Base-by-base conservation (phyloP, 2,888 invertebrate genomes). In the Drosophila histrio region DNA sequence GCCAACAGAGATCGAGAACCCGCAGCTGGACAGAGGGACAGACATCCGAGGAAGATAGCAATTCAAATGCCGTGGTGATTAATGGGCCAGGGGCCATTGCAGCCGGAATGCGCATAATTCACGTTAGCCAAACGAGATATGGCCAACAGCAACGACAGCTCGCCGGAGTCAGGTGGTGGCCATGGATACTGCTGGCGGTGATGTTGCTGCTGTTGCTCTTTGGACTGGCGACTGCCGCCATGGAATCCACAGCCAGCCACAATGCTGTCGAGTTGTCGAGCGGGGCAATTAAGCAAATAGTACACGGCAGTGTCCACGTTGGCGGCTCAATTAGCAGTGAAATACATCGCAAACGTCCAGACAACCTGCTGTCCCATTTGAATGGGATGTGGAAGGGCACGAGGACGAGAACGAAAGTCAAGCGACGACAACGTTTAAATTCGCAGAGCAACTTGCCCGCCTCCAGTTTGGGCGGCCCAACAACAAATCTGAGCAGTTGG, bases 61-160 rank as follows among this genome's bases (percentile, higher is more conserved):
- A 76, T 88, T 79, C 86, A 88, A 89, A 85, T 85, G 84, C 83
- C 65, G 64, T 78, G 83, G 79, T 85, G 84, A 85, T 85, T 85
- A 85, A 85, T 89, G 89, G 79, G 77, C 84, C 80, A 69, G 47
- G 67, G 84, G 83, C 87, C 88, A 74, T 73, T 86, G 87, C 85
- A 72, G 77, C 72, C 89, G 89, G 84, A 59, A 85, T 85, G 84
- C 87, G 87, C 80, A 89, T 85, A 89, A 89, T 62, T 89, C 89
- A 84, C 79, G 56, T 54, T 38, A 60, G 60, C 78, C 71, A 54
- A 64, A 69, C 66, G 64, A 75, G 80, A 72, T 75, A 66, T 67
- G 66, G 85, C 44, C 81, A 58, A 38, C 54, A 56, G 58, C 58
- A 19, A 32, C 43, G 32, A 41, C 41, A 9, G 9, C 9, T 9